A percentile compares a stretch with the other conserved stretches of the same genome.
These are phyloP conservation scores for Tachina fera DNA, from an alignment of 2,888 invertebrate genomes.

Conservation along the genomic window DNA sequence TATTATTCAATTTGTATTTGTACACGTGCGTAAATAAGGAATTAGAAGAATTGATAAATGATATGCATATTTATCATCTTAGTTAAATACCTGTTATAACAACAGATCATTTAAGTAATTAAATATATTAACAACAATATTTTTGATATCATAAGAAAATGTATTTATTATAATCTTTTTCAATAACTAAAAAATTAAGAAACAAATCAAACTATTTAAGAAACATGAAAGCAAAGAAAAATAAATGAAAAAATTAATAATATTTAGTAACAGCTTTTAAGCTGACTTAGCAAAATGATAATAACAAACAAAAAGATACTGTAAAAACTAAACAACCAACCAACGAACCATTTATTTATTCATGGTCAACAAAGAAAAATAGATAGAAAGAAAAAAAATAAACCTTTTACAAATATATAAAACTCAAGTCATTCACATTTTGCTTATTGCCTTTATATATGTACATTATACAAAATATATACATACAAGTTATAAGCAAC, in stretches of 20 bases:
- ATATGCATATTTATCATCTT: not conserved
- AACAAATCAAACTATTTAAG: constrained; percentile 9
- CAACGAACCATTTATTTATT: not conserved
- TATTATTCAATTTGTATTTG: not conserved
- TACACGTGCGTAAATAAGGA: not conserved
- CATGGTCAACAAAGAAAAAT: constrained; percentile 29
- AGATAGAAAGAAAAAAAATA: not conserved
- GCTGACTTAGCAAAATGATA: constrained; percentile 18
- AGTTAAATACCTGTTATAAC: not conserved
- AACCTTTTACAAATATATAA: constrained; percentile 4
- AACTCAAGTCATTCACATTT: constrained; percentile 52
- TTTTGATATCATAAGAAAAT: not conserved
- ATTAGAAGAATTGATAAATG: not conserved
- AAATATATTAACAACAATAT: not conserved
- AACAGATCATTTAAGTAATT: not conserved
- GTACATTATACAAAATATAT: not conserved
- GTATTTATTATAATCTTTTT: not conserved
- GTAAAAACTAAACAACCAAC: constrained; percentile 1
- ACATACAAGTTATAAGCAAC: not conserved
- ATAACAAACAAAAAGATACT: constrained; percentile 20
- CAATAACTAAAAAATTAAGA: not conserved
- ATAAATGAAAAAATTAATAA: not conserved
- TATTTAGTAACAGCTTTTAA: constrained; percentile 25
- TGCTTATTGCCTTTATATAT: not conserved
- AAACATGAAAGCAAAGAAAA: not conserved